A percentile compares a stretch with the other conserved stretches of the same genome.
These are phyloP conservation scores for Hoplodrina ambigua DNA, from an alignment of 2,888 invertebrate genomes.

Conservation along the genomic window DNA sequence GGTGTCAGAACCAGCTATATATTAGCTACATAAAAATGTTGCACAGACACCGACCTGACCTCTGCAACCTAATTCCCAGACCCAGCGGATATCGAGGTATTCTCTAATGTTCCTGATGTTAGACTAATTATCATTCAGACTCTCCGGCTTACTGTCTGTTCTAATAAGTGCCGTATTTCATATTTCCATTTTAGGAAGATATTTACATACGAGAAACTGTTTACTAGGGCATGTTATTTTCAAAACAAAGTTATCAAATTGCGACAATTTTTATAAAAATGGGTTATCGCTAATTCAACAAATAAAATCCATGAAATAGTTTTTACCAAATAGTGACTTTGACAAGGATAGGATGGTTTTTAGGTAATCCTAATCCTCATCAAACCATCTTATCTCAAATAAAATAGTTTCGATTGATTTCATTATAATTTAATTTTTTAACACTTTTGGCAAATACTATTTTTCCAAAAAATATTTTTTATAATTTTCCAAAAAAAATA, in stretches of 20 bases:
- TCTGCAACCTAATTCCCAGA: conserved; percentile 37
- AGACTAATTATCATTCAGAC: conserved; percentile 11
- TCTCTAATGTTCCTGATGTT: conserved; percentile 2
- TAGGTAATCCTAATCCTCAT: no score
- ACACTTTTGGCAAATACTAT: no score
- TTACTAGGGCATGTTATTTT: neutral
- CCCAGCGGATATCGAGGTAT: conserved; percentile 22
- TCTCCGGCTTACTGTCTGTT: neutral
- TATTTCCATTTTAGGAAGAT: conserved; percentile 10
- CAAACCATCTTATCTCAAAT: neutral
- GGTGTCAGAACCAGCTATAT: neutral
- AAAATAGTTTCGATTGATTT: neutral
- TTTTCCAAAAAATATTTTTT: no score
- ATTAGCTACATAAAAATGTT: conserved; percentile 14
- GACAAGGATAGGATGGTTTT: no score
- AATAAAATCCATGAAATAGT: neutral
- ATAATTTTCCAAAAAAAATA: no score
- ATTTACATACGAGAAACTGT: neutral
- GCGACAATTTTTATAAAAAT: neutral
- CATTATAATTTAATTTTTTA: no score
- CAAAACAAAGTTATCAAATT: neutral
- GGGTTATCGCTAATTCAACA: no score
- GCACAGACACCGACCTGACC: conserved; percentile 21
- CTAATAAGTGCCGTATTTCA: neutral
- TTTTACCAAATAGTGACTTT: no score